Conservation (phyloP, 2,888 invertebrate species). For the Diarsia rubi region DNA sequence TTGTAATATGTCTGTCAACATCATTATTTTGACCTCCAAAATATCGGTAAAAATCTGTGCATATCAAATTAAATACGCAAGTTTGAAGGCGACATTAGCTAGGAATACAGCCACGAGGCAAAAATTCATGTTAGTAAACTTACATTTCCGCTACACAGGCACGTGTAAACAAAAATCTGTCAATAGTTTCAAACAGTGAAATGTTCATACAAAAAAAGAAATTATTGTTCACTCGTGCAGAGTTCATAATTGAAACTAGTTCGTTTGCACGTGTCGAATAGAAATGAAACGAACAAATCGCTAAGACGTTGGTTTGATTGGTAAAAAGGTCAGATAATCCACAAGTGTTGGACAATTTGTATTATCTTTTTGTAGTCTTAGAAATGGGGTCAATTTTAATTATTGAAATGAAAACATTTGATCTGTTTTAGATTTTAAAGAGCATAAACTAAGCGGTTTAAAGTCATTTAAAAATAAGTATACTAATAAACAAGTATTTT, state of each 20-base stretch:
- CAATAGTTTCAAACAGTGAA: neutral
- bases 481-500: no score
- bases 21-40: neutral
- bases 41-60: no score
- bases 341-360: neutral
- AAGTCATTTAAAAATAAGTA: neutral
- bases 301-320: neutral
- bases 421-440: neutral
- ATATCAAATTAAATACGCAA: no score
- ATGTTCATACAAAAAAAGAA: slow-evolving; percentile 2
- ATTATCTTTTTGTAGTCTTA: neutral
- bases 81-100: no score
- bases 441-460: neutral
- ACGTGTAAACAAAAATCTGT: neutral
- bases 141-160: no score
- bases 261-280: slow-evolving; percentile 25
- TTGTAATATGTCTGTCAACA: neutral
- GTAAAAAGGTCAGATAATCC: slow-evolving; percentile 6
- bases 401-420: neutral
- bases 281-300: neutral
- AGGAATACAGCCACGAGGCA: neutral
- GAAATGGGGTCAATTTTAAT: neutral
- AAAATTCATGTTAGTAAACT: neutral
- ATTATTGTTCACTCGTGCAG: slow-evolving; percentile 5
- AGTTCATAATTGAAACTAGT: neutral